Evolutionary conservation across 1,140 invertebrate species (phyloP), one percentile per base, ranked within the genome.

Genomic region (Musca domestica): DNA sequence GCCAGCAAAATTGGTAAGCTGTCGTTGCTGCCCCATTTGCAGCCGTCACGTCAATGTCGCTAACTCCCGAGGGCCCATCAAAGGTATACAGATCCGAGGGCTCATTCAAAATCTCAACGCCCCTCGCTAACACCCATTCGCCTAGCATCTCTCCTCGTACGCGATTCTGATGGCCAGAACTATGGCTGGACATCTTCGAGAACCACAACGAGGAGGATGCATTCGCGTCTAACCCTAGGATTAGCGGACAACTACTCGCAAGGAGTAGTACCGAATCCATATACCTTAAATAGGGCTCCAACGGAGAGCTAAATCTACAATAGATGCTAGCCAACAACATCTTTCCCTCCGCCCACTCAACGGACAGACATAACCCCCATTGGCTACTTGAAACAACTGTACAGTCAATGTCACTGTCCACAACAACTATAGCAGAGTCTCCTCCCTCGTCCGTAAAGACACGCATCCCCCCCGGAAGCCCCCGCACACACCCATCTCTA

Each of bases 71-170:
- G 5, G 54, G 54, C 3, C 23, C 54, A 41, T 64, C 49, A 46
- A 70, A 70, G 10, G 68, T 61, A 46, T 63, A 66, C 20, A 46
- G 41, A 22, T 52, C 64, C 63, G 64, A 63, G 2, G 68, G 68
- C 46, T 66, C 64, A 17, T 66, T 69, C n/a, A 69, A 10, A 10
- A 66, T 19, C n/a, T 5, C 20, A 12, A 69, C 10, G 12, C 34
- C 20, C 2, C 25, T 17, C 25, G 51, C 14, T 5, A 49, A 4
- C n/a, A 66, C n/a, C 64, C 51, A 48, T 17, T 66, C 66, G 19
- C 23, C 4, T 5, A 68, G 47, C 20, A 23, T 4, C 12, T 46
- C 30, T 14, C 54, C 66, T 20, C 25, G 30, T 12, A 9, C 19
- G 27, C 23, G 51, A 58, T 48, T 64, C 25, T 6, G 20, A 61